Conservation (phyloP, 53 echinoderm and acorn worm genomes). For the Paracentrotus lividus region DNA sequence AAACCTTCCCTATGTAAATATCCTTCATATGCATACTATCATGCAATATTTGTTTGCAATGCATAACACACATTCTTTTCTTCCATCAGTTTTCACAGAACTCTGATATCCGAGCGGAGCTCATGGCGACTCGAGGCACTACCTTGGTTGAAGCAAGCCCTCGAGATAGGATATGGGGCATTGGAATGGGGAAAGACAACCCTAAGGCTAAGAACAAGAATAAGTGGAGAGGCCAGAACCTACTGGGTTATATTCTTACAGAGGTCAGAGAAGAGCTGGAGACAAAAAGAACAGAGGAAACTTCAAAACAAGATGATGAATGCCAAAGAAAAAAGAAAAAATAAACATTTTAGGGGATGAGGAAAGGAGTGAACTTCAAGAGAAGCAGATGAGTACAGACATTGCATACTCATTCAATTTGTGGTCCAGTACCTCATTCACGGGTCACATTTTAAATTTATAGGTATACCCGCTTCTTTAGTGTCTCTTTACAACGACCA, state of each 20-base stretch:
- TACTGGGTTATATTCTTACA: slow-evolving; percentile 90
- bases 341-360: background rate
- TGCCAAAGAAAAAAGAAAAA: background rate
- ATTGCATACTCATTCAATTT: no score
- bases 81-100: slow-evolving; percentile 93
- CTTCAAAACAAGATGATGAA: no score
- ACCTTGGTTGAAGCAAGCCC: slow-evolving; percentile 94
- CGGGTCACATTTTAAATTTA: no score
- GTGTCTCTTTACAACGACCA: no score
- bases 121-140: slow-evolving; percentile 83
- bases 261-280: slow-evolving; percentile 87
- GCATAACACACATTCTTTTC: background rate
- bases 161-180: slow-evolving; percentile 91
- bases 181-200: slow-evolving; percentile 86
- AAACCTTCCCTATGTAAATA: no score
- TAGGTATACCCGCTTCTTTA: no score
- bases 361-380: no score
- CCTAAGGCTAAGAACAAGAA: slow-evolving; percentile 82
- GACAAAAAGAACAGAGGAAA: slow-evolving; percentile 40
- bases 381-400: no score
- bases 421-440: no score
- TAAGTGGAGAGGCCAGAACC: slow-evolving; percentile 90
- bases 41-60: no score
- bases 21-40: no score
- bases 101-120: slow-evolving; percentile 70